A percentile compares a stretch with the other conserved stretches of the same genome.
Evolutionary conservation across 2,113 vertebrate genomes (phyloP).

Genomic region (Loxodonta africana): DNA sequence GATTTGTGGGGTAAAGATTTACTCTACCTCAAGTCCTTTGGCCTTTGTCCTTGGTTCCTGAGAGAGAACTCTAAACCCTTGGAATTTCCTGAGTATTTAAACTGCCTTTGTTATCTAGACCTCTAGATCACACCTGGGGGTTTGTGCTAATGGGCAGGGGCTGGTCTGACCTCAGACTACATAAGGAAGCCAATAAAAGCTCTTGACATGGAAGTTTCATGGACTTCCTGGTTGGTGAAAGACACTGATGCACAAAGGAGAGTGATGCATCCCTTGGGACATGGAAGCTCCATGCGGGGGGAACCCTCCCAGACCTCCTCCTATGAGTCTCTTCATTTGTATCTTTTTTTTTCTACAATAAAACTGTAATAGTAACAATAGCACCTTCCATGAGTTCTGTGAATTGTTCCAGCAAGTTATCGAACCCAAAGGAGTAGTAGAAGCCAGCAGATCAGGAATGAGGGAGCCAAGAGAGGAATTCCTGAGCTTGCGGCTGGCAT

Average conservation of each 20-base stretch:
- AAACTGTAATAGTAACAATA: not conserved
- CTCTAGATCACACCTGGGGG: not conserved
- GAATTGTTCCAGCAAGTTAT: not conserved
- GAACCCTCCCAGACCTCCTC: not conserved
- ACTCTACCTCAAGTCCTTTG: not conserved
- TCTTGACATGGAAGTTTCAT: too few species aligned
- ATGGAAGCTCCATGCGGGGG: not conserved
- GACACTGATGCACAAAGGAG: not conserved
- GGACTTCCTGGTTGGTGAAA: not conserved
- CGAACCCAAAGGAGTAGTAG: not conserved
- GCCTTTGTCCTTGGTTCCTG: not conserved
- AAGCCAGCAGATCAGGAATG: not conserved
- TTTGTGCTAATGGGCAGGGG: not conserved
- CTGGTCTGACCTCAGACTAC: not conserved
- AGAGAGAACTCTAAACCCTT: not conserved
- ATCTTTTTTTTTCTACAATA: not conserved
- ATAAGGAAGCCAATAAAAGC: not conserved
- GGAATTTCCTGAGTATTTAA: not conserved
- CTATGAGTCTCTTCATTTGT: not conserved
- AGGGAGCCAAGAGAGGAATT: not conserved
- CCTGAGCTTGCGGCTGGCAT: not conserved
- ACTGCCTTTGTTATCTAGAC: not conserved
- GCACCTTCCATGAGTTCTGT: not conserved
- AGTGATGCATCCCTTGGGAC: not conserved
- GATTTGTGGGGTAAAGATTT: not conserved